Evolutionary conservation across 2,113 vertebrate genomes (phyloP), one percentile per base, ranked within the genome.

Genomic region (Hucho hucho): DNA sequence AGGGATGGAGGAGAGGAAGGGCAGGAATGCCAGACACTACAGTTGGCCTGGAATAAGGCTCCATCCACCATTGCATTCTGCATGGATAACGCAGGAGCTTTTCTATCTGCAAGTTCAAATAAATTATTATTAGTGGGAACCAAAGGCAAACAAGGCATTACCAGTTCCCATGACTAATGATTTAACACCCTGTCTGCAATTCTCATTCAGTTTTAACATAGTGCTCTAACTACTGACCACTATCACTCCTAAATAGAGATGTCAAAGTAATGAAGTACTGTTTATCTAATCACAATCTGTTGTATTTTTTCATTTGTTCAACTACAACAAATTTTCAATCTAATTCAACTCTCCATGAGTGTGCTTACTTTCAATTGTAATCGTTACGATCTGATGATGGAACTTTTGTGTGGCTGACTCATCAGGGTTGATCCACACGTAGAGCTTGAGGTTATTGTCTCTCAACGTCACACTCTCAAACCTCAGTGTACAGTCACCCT

Each of bases 371-470:
- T 77, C 67, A 75, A 20, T 1, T 29, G 16, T 28, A 25, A 87
- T 75, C 1, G 74, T 79, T 7, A 87, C 71, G 20, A n/a, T 77
- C 65, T 84, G 69, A 4, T 58, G 1, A 49, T 76, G 3, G 32
- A 75, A 77, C 70, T 1, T 78, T 5, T 76, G 74, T 29, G 0
- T 20, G 6, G 4, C 0, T 69, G 0, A 1, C 1, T 43, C 12
- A 1, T 72, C 81, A 3, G 83, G 83, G 69, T 87, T 18, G 72
- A 89, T 75, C 81, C 85, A 89, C 3, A 75, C 78, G n/a, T 87
- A 90, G 16, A 87, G 2, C 1, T 3, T 0, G 16, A 86, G 37
- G 6, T 70, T 47, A 64, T 83, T 7, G 37, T 87, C 84, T 13
- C 18, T 9, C 24, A 0, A 7, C 0, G n/a, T 69, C 16, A 88